Evolutionary conservation across 64 coral and sea anemone species (phyloP).

Genomic region (Stichodactyla helianthus): DNA sequence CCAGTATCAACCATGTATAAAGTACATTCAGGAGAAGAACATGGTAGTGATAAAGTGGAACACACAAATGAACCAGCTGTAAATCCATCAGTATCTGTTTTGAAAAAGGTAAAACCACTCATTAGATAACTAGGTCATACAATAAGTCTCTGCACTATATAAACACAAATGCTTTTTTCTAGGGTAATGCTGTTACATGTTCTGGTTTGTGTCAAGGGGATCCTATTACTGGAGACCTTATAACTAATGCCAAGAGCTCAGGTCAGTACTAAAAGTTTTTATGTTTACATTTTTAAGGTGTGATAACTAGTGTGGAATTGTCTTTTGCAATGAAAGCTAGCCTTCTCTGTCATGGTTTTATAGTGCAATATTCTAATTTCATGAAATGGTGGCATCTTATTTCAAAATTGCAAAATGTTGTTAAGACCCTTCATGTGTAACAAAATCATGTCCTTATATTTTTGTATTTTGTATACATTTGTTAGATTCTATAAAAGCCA

Average conservation of each 20-base stretch:
- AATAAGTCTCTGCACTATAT: no score
- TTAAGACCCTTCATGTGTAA: background rate
- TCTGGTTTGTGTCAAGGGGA: slow-evolving; percentile 32
- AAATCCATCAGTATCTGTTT: background rate
- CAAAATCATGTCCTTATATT: background rate
- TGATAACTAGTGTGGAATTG: no score
- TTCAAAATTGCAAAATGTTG: no score
- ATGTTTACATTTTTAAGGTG: background rate
- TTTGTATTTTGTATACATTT: background rate
- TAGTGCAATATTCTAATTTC: no score
- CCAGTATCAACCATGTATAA: background rate
- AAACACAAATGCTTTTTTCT: background rate
- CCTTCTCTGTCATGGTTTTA: no score
- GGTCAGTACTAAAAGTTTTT: background rate
- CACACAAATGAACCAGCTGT: background rate
- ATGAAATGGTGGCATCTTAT: no score
- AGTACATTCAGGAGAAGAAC: background rate
- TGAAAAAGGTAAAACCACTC: background rate
- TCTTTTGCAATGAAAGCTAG: no score
- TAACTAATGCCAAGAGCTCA: background rate
- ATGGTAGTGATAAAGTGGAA: background rate
- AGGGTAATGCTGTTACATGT: background rate
- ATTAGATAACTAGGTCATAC: no score
- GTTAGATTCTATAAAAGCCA: slow-evolving; percentile 52
- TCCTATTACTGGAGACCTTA: background rate